Evolutionary conservation across 2,797 vertebrate species (phyloP).

Genomic region (Ataeniobius toweri): DNA sequence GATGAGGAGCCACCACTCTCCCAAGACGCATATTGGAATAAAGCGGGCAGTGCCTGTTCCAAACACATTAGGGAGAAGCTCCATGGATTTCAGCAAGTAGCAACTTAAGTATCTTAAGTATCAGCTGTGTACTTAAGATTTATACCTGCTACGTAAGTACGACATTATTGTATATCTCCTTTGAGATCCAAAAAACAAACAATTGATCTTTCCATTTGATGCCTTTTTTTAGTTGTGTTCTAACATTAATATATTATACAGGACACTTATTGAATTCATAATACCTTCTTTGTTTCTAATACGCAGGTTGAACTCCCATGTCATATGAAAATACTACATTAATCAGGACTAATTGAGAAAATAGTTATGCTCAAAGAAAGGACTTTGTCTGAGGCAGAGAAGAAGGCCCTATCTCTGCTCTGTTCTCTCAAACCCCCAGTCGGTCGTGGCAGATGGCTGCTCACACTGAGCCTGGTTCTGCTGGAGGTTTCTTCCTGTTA

Average conservation of each 20-base stretch:
- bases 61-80: not conserved
- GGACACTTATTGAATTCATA: not conserved
- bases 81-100: not conserved
- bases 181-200: too few relatives aligned
- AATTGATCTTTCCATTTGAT: too few relatives aligned
- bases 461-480: too few relatives aligned
- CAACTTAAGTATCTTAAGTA: not conserved
- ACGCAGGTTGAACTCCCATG: not conserved
- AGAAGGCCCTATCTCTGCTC: not conserved
- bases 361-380: not conserved
- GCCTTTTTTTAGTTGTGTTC: too few relatives aligned
- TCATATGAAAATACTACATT: not conserved
- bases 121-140: not conserved
- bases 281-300: not conserved
- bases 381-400: not conserved
- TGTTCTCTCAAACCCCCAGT: too few relatives aligned
- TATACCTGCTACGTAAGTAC: too few relatives aligned
- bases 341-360: not conserved
- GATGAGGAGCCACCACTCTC: not conserved
- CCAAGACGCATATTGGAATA: not conserved
- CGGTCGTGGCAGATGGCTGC: too few relatives aligned
- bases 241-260: not conserved
- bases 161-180: too few relatives aligned
- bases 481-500: too few relatives aligned
- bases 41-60: not conserved